Evolutionary conservation across 2,797 vertebrate species (phyloP), one percentile per base, ranked within the genome.

Genomic region (Petrocephalus sullivani): DNA sequence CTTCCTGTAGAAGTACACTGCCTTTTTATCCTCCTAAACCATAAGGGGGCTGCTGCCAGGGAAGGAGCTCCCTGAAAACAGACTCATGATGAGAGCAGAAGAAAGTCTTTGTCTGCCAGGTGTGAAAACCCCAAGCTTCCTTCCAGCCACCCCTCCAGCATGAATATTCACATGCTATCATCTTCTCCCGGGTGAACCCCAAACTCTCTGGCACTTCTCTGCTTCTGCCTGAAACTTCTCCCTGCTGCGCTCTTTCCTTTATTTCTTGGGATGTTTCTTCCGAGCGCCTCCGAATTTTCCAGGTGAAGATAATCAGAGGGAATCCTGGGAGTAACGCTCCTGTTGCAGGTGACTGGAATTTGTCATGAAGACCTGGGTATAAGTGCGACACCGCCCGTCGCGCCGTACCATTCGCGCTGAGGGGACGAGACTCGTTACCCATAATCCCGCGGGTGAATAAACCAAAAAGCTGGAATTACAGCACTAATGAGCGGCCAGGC

Each of bases 111-210:
- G 84, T 78, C 61, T 78, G 67, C 61, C 61, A 86, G 64, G 84
- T 89, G 83, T 81, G 85, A 89, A 89, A 57, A 33, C 61, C 54
- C 54, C 33, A 2, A 75, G 88, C 19, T 58, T 10, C 54, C 14
- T 67, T 58, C 57, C 54, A 86, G 88, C 53, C 75, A 41, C 56
- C 16, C 88, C 53, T 58, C 33, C 67, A 46, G 60, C 54, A 83
- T 64, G 87, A 28, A 84, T 82, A 88, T 88, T 84, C 81, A 88
- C 81, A 53, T 28, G 1, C 28, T 21, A 56, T 60, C 71, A 88
- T 51, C 81, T 54, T 88, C 57, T 61, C 58, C 46, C 16, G 56
- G 21, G 71, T 64, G 58, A 85, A 53, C 87, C 41, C 58, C 57
- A 84, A 85, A 88, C 54, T 49, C 82, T 51, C 54, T 21, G 49